Evolutionary conservation across 2,113 vertebrate species (phyloP), one percentile per base, ranked within the genome.

Genomic region (Stegostoma tigrinum): DNA sequence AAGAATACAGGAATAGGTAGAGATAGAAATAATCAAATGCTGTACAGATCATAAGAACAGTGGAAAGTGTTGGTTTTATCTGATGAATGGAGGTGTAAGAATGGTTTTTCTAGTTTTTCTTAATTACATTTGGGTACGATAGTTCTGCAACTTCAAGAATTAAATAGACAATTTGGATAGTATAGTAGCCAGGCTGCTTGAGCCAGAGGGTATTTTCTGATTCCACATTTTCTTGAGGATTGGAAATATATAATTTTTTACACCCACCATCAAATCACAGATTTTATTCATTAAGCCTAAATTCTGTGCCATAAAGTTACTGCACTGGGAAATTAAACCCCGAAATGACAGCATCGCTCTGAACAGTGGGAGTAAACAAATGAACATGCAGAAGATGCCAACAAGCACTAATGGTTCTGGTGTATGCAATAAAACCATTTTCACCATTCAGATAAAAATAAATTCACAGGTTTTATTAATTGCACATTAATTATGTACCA

Each of bases 311-410:
- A 85, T 96, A 30, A 96, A 95, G 91, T 96, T 96, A 96, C 96
- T 87, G 95, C 96, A 94, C 70, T 96, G 27, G 85, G 96, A 96
- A 96, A 96, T 87, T 95, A 96, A 97, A 96, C n/a, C 96, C 86
- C 83, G 75, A 96, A 96, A 34, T 95, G 94, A 95, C 45, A 95
- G 68, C 67, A 95, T 52, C 24, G 4, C 24, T 72, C 23, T 30
- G 48, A 75, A 72, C 27, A 75, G 67, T 4, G 27, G 23, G 45
- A 75, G 67, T 72, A 75, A 95, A 95, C 45, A 95, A 72, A 95
- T 72, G 19, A 66, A 72, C 3, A 27, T 95, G 42, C 15, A 6
- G 52, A 45, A 94, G 91, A 94, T 45, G 68, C 42, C 38, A 93
- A 68, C 34, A 66, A 68, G 23, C 23, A 75, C 67, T 95, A 75